Percentiles rank a stretch among this genome's conserved stretches.
phyloP scores from a whole-genome alignment of 2,888 invertebrate species.

The Ephialtes manifestator region DNA sequence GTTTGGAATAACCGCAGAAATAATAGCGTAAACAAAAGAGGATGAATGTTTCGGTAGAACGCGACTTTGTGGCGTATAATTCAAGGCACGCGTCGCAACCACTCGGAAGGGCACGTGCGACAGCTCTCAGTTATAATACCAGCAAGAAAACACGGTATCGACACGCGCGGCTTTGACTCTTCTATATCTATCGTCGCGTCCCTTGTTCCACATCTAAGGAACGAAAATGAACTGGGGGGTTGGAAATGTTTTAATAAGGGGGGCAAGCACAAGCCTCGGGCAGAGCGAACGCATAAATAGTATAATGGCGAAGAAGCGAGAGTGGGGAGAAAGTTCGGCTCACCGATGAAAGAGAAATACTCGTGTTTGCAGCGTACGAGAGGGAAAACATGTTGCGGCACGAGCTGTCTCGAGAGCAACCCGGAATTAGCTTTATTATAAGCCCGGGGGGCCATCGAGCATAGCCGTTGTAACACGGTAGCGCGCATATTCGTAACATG shows the following conservation, averaged over 20 bases:
- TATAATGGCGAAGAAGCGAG: conserved; percentile 63
- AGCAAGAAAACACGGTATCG: conserved; percentile 47
- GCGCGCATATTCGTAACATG: conserved; percentile 49
- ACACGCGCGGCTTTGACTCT: conserved; percentile 61
- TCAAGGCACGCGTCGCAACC: conserved; percentile 57
- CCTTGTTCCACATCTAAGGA: conserved; percentile 17
- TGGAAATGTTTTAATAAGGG: conserved; percentile 82
- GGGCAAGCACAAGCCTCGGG: conserved; percentile 75
- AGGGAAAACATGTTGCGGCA: conserved; percentile 85
- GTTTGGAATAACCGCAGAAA: conserved; percentile 7
- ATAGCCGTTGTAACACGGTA: conserved; percentile 74
- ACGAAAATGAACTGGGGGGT: conserved; percentile 57
- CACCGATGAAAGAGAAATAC: conserved; percentile 68
- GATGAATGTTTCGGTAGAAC: neutral
- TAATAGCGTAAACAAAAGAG: neutral
- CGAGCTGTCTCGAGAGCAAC: conserved; percentile 84
- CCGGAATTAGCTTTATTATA: conserved; percentile 86
- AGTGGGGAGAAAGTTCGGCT: conserved; percentile 60
- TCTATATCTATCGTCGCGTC: conserved; percentile 19
- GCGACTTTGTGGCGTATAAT: conserved; percentile 47
- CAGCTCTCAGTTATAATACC: conserved; percentile 20
- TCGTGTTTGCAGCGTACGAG: conserved; percentile 76
- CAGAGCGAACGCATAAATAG: conserved; percentile 67
- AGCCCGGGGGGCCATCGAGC: conserved; percentile 83
- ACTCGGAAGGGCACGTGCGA: conserved; percentile 55